These are phyloP conservation scores for Manis javanica DNA, from an alignment of 2,797 vertebrate genomes.

Conservation along the genomic window DNA sequence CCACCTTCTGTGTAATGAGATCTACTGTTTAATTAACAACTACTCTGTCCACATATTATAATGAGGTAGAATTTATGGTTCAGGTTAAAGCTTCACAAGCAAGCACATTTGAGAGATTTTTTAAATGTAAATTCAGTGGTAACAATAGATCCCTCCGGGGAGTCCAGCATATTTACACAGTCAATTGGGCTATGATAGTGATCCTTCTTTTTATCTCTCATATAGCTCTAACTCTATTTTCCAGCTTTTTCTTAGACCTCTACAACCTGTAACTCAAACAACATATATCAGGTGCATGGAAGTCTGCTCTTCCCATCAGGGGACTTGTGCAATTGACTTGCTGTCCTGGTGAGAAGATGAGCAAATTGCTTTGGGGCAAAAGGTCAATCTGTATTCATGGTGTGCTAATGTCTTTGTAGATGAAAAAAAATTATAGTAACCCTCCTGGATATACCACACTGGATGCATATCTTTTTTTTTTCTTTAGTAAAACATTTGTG, in stretches of 20 bases:
- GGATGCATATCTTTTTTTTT: slow-evolving; percentile 6
- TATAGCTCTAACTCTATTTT: slow-evolving; percentile 52
- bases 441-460: slow-evolving; percentile 45
- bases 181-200: slow-evolving; percentile 69
- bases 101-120: slow-evolving; percentile 59
- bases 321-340: slow-evolving; percentile 84
- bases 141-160: slow-evolving; percentile 43
- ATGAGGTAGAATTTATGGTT: slow-evolving; percentile 70
- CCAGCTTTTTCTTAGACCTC: slow-evolving; percentile 71
- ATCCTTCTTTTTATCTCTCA: slow-evolving; percentile 70
- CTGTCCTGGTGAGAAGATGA: slow-evolving; percentile 84
- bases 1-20: slow-evolving; percentile 24
- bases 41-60: slow-evolving; percentile 60
- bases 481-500: slow-evolving; percentile 32
- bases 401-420: slow-evolving; percentile 77
- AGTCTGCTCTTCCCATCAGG: slow-evolving; percentile 78
- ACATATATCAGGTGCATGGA: slow-evolving; percentile 72
- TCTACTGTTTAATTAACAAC: slow-evolving; percentile 50
- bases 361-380: slow-evolving; percentile 81
- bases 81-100: slow-evolving; percentile 50
- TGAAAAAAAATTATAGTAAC: slow-evolving; percentile 76
- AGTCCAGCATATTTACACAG: slow-evolving; percentile 82
- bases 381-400: slow-evolving; percentile 83
- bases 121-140: slow-evolving; percentile 58
- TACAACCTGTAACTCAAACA: slow-evolving; percentile 78